Conservation (phyloP, 2,888 invertebrate genomes). For the Pyrrhia umbra region DNA sequence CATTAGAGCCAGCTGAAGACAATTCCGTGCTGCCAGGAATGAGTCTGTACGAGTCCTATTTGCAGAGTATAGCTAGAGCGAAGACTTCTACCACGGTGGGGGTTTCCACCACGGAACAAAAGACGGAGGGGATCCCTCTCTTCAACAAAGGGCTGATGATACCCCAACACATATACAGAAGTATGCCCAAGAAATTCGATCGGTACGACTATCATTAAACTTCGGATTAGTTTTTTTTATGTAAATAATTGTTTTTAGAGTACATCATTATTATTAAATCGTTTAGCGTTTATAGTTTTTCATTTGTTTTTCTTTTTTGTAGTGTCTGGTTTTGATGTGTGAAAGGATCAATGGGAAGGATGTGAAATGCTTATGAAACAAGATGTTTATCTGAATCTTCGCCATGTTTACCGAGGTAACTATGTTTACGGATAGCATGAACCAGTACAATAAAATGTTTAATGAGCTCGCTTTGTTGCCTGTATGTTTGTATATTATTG, state of each 20-base stretch:
- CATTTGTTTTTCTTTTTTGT: slow-evolving; percentile 17
- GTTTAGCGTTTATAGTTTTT: not conserved
- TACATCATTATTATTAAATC: slow-evolving; percentile 7
- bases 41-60: slow-evolving; percentile 85
- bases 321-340: slow-evolving; percentile 34
- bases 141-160: slow-evolving; percentile 71
- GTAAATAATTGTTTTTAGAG: slow-evolving; percentile 26
- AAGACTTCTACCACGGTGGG: slow-evolving; percentile 77
- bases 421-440: too few species aligned
- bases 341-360: not conserved
- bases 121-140: slow-evolving; percentile 65
- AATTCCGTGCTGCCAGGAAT: slow-evolving; percentile 84
- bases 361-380: not conserved
- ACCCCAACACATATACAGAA: slow-evolving; percentile 58
- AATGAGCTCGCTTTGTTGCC: not conserved
- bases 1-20: slow-evolving; percentile 82
- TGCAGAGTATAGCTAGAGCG: slow-evolving; percentile 74
- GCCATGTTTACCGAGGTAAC: not conserved
- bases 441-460: too few species aligned
- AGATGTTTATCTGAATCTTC: not conserved
- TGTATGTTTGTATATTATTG: slow-evolving; percentile 11
- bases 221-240: slow-evolving; percentile 11
- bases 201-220: slow-evolving; percentile 69
- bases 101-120: slow-evolving; percentile 39
- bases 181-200: slow-evolving; percentile 67